A percentile compares a stretch with the other conserved stretches of the same genome.
Conservation (phyloP, 2,888 invertebrate genomes). For the Polia nebulosa region DNA sequence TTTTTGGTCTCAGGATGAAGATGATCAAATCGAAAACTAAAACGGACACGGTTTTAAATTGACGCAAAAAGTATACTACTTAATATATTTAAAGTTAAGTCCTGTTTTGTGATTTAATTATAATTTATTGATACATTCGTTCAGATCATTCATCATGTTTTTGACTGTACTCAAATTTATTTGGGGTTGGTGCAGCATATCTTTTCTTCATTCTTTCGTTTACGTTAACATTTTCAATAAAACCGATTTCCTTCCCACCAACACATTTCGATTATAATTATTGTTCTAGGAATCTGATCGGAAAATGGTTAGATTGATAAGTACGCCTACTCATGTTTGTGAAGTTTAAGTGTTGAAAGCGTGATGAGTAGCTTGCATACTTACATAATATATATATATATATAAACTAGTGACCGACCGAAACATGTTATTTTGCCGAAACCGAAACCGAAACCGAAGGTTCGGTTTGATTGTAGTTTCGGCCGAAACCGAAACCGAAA, state of each 20-base stretch:
- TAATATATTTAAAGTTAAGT: neutral
- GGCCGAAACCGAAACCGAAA: no score
- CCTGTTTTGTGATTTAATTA: neutral
- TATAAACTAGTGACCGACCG: no score
- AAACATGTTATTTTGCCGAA: no score
- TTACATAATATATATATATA: no score
- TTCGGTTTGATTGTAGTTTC: no score
- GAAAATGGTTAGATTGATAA: neutral
- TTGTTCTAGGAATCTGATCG: constrained; percentile 12
- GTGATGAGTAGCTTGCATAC: neutral
- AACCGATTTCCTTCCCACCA: neutral
- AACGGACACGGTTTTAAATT: no score
- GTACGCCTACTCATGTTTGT: constrained; percentile 1
- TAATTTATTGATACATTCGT: neutral
- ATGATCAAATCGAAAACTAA: no score
- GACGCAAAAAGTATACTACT: neutral
- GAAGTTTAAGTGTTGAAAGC: neutral
- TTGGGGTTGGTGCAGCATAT: neutral
- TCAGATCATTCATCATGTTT: neutral
- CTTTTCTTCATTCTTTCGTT: neutral
- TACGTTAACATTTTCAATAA: no score
- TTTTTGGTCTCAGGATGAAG: neutral
- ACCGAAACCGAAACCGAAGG: no score
- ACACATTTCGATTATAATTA: constrained; percentile 5
- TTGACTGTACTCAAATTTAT: neutral